A percentile compares a stretch with the other conserved stretches of the same genome.
Conservation (phyloP, 2,113 vertebrate genomes). For the Alethe castanea region DNA sequence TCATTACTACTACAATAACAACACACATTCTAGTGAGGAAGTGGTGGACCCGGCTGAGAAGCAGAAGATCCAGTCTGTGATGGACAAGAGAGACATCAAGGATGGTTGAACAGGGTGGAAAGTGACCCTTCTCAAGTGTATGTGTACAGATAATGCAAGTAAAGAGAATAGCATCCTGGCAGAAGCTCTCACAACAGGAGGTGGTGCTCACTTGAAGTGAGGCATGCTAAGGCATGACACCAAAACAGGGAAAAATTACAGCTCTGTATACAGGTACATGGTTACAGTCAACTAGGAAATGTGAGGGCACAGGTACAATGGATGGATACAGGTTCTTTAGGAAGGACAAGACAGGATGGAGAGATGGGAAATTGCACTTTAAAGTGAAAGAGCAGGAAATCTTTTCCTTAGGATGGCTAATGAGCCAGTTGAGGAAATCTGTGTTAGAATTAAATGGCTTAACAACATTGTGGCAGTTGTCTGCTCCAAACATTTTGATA, state of each 20-base stretch:
- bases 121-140: background rate
- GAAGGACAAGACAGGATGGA: background rate
- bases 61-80: background rate
- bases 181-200: background rate
- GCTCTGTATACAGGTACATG: background rate
- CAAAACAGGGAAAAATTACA: background rate
- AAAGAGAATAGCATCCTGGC: background rate
- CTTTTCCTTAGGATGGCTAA: background rate
- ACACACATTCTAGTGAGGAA: background rate
- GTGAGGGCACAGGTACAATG: background rate
- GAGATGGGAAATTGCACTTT: background rate
- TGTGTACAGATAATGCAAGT: background rate
- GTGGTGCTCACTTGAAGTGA: background rate
- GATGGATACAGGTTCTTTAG: background rate
- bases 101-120: background rate
- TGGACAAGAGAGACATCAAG: background rate
- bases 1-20: background rate
- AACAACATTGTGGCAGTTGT: background rate
- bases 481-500: background rate
- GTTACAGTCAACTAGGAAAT: background rate
- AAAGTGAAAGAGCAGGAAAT: background rate
- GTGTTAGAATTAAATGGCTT: background rate
- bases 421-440: background rate
- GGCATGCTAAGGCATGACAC: background rate
- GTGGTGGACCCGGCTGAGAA: background rate